Evolutionary conservation across 2,888 invertebrate genomes (phyloP), one percentile per base, ranked within the genome.

Genomic region (Leptopterna dolabrata): DNA sequence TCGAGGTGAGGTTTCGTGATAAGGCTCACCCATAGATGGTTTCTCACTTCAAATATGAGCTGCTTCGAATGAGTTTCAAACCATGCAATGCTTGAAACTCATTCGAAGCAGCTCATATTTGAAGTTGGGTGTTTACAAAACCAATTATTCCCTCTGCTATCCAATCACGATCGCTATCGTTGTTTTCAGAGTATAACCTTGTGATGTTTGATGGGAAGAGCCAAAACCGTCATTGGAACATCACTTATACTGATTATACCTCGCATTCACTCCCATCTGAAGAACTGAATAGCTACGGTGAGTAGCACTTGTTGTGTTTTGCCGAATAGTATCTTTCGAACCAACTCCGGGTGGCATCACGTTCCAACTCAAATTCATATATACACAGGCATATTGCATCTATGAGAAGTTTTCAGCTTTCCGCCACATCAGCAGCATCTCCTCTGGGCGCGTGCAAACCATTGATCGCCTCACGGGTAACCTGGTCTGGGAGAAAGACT

Each of bases 181-280:
- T 16, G 14, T 83, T 89, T 90, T 47, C 90, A 0, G 96, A 99
- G 91, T 99, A 99, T 92, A 97, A 97, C 88, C 95, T 99, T 78
- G 95, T 97, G 91, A 98, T 99, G 98, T 96, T 96, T 89, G 98
- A 99, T 91, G 95, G 95, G 89, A 95, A 96, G 51, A 94, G 93
- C 29, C 93, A 94, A 63, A 93, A 93, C 76, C 95, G 96, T 91
- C 95, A 95, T 89, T 99, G 99, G 99, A 99, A 99, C 92, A 97
- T 99, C 6, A 99, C 99, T 0, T 99, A 97, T 93, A 97, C 95
- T 91, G 99, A 99, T 92, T 99, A 99, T 92, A 96, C 98, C 0
- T 95, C 97, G 0, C 94, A 94, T 91, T 95, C 95, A 89, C 96
- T 95, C 95, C 95, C 94, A 76, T 94, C 95, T 82, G 96, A 97